Base-by-base conservation (phyloP, 1,140 invertebrate species). In the Colletes latitarsis region DNA sequence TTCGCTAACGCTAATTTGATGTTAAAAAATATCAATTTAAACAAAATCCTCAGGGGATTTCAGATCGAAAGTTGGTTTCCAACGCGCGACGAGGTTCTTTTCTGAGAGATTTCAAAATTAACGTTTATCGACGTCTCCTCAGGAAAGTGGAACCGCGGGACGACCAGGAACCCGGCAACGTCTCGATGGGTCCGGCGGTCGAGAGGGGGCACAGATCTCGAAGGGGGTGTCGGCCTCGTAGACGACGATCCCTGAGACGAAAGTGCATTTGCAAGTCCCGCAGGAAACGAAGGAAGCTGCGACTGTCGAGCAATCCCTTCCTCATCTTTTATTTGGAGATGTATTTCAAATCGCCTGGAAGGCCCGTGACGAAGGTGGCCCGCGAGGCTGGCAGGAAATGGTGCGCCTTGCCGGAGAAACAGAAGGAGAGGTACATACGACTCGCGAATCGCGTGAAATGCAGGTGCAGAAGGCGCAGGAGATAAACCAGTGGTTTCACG, bases 261-360 rank as follows among this genome's bases (percentile, higher is more conserved):
- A 55, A 66, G n/a, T 89, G 83, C n/a, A 53, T 17, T 3, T 78
- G 64, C 30, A 81, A 49, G 58, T 4, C 52, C 1, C 53, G 66
- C n/a, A 57, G 55, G 4, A 71, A 17, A 3, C 66, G 14, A 49
- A 68, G 12, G 52, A 73, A 52, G 57, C 83, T 4, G 19, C n/a
- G 17, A 15, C 1, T 72, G 5, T 88, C 87, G 17, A 10, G 53
- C 3, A 92, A 93, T 85, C 89, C 90, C 0, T 93, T 91, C 66
- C 88, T 92, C 15, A 87, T 90, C 3, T 92, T 90, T 73, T 93
- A 89, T 49, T 71, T 92, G 57, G 84, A 87, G 55, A 86, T 89
- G 83, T 90, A 88, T 49, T 88, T 57, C 30, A 84, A 88, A 15
- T 74, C 60, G 21, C 84, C 88, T 0, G 82, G 62, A 0, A 83